Evolutionary conservation across 1,140 invertebrate species (phyloP), one percentile per base, ranked within the genome.

Genomic region (Sycophaga agraensis): DNA sequence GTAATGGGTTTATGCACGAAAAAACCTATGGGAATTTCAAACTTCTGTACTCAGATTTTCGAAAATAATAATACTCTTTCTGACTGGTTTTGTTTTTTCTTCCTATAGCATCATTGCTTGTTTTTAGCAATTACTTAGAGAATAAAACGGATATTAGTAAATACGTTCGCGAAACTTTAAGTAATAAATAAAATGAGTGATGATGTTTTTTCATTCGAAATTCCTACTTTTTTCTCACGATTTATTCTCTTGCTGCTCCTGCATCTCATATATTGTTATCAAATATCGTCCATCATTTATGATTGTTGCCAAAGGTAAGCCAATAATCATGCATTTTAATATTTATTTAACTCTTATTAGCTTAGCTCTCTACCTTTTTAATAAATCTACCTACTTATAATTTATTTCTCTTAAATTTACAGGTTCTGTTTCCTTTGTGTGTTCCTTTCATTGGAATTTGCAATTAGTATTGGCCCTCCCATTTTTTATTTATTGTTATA

Each of bases 301-400:
- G 60, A 56, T 65, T 59, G n/a, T 66, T 59, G 26, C 28, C 43
- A 65, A 62, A 62, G 60, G 60, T 62, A 62, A 62, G 60, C 43
- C 53, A 37, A 49, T 31, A 34, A 56, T 50, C 35, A 56, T 14
- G 9, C 56, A 62, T 8, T 40, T 56, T 31, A 56, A 56, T 62
- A 35, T 62, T 62, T 59, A 7, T 34, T 1, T 49, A 59, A 22
- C 19, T 51, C 39, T 43, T 4, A 50, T 40, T 31, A 24, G 26
- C 16, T 7, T 1, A 42, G n/a, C n/a, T 14, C 14, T n/a, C 16
- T 49, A 8, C 19, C 16, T n/a, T n/a, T 14, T 48, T 35, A 49
- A 31, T 58, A 40, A 42, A 45, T 53, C 9, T 4, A 9, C 43
- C 4, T 49, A 19, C 37, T 42, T 9, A 6, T 11, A 4, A 35